phyloP scores from a whole-genome alignment of 2,113 vertebrate genomes.

The Cervus canadensis region DNA sequence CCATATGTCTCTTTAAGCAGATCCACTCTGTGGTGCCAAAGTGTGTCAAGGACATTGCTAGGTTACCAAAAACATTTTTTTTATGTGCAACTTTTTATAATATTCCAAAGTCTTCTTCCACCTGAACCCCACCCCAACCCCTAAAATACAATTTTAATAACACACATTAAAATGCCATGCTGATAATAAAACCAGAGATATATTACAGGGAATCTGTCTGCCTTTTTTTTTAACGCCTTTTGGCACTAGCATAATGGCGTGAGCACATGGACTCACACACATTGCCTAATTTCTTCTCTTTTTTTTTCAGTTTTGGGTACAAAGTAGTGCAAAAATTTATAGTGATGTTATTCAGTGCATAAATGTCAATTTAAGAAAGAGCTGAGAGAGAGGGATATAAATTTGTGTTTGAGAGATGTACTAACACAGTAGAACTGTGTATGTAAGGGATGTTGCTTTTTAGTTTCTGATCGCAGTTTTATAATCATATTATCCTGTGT shows the following conservation, averaged over 20 bases:
- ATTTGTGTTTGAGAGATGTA: slow-evolving; percentile 16
- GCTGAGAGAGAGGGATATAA: neutral
- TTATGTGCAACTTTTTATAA: slow-evolving; percentile 67
- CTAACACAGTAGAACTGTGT: neutral
- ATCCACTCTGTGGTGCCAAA: slow-evolving; percentile 65
- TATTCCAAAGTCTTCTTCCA: slow-evolving; percentile 61
- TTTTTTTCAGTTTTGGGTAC: slow-evolving; percentile 9
- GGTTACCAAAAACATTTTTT: slow-evolving; percentile 71
- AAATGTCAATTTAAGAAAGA: slow-evolving; percentile 30
- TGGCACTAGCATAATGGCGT: slow-evolving; percentile 60
- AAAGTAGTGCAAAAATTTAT: slow-evolving; percentile 41
- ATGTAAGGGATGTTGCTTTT: slow-evolving; percentile 32
- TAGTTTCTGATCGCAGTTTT: slow-evolving; percentile 64
- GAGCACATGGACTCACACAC: slow-evolving; percentile 60
- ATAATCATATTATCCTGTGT: slow-evolving; percentile 59
- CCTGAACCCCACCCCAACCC: slow-evolving; percentile 71
- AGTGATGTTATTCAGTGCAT: slow-evolving; percentile 18
- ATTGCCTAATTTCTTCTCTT: slow-evolving; percentile 27
- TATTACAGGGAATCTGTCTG: slow-evolving; percentile 66
- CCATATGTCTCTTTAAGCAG: slow-evolving; percentile 74
- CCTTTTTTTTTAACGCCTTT: slow-evolving; percentile 60
- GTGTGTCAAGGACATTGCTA: slow-evolving; percentile 67
- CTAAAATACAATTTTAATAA: slow-evolving; percentile 71
- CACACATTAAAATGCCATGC: slow-evolving; percentile 65
- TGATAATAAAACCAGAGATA: slow-evolving; percentile 71